These are phyloP conservation scores for Chrysocyon brachyurus DNA, from an alignment of 2,797 vertebrate genomes.

Conservation along the genomic window DNA sequence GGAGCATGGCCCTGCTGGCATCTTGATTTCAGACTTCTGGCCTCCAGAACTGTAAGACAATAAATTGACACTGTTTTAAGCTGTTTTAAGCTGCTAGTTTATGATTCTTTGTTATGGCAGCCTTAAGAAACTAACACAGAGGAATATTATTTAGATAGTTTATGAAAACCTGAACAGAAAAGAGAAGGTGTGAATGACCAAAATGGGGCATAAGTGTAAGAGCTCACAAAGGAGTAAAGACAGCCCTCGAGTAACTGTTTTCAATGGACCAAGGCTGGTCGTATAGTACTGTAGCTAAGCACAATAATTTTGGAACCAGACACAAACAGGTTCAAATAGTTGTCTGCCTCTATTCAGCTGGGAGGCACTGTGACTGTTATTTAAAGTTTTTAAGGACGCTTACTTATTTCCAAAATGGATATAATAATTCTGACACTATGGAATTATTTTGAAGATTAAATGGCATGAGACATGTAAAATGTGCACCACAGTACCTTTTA, in stretches of 20 bases:
- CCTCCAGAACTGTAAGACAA: not conserved
- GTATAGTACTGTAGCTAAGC: not conserved
- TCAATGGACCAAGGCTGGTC: accelerated
- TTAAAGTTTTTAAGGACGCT: slow-evolving; percentile 4
- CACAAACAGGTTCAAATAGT: not conserved
- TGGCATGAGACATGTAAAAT: not conserved
- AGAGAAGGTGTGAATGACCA: not conserved
- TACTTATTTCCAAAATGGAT: slow-evolving; percentile 29
- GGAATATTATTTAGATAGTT: not conserved
- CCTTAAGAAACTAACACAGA: not conserved
- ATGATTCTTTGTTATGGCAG: not conserved
- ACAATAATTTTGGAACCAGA: not conserved
- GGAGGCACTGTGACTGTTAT: not conserved
- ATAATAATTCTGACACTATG: slow-evolving; percentile 2
- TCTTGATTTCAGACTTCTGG: not conserved
- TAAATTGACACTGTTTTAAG: not conserved
- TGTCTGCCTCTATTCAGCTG: not conserved
- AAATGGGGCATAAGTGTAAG: not conserved
- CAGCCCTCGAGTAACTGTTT: not conserved
- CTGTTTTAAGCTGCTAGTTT: not conserved
- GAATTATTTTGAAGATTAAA: slow-evolving; percentile 58
- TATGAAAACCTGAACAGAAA: not conserved
- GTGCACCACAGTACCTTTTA: slow-evolving; percentile 44
- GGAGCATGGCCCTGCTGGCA: not conserved
- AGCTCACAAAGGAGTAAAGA: not conserved